These are phyloP conservation scores for Egretta garzetta DNA, from an alignment of 2,113 vertebrate species.

Conservation along the genomic window DNA sequence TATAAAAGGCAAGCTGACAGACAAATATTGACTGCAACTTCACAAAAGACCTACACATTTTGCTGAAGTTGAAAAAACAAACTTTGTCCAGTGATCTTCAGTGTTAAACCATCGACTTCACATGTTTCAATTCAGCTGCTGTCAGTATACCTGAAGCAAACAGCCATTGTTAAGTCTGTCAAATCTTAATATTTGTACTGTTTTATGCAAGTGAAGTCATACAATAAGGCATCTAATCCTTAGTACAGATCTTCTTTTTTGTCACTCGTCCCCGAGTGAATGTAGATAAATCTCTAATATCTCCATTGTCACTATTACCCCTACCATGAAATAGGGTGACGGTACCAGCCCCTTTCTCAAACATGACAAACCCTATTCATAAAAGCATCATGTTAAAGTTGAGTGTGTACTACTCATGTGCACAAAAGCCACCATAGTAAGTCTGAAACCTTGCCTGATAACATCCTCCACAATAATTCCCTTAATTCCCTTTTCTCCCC, in stretches of 20 bases:
- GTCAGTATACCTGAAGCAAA: neutral
- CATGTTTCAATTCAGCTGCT: neutral
- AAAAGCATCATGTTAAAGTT: neutral
- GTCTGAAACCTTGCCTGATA: neutral
- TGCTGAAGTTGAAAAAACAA: neutral
- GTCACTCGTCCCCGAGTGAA: neutral
- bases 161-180: neutral
- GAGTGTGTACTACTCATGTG: neutral
- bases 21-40: neutral
- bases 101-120: neutral
- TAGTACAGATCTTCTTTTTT: neutral
- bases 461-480: neutral
- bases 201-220: neutral
- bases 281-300: neutral
- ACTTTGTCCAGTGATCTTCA: neutral
- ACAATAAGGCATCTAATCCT: neutral
- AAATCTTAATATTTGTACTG: neutral
- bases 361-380: neutral
- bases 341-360: neutral
- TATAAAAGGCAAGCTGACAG: neutral
- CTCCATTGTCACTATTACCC: neutral
- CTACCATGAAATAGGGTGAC: neutral
- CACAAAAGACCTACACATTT: neutral
- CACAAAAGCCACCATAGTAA: neutral
- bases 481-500: neutral